Evolutionary conservation across 2,797 vertebrate species (phyloP).

Genomic region (Myoxocephalus aenaeus): DNA sequence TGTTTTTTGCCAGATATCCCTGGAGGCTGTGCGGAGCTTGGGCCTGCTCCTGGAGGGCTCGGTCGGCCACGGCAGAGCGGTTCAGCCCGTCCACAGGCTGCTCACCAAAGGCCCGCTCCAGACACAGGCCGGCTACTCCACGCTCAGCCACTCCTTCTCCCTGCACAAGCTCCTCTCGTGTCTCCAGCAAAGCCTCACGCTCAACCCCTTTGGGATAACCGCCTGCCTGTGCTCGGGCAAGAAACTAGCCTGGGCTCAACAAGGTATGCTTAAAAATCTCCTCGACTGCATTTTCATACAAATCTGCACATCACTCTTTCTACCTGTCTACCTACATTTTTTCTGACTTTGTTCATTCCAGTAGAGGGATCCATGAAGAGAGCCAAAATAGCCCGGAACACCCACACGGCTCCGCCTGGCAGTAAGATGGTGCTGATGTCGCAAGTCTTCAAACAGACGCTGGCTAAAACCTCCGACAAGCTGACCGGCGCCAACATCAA

Average conservation of each 20-base stretch:
- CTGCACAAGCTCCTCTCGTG: constrained; percentile 88
- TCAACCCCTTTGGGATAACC: constrained; percentile 91
- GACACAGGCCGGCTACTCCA: constrained; percentile 85
- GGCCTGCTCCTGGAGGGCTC: constrained; percentile 93
- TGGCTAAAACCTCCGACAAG: constrained; percentile 95
- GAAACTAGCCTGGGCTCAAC: constrained; percentile 94
- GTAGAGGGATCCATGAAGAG: constrained; percentile 93
- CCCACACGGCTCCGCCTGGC: constrained; percentile 85
- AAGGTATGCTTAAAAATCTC: constrained; percentile 82
- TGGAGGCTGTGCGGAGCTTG: constrained; percentile 86
- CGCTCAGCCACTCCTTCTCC: constrained; percentile 84
- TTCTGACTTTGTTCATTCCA: constrained; percentile 66
- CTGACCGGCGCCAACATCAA: constrained; percentile 91
- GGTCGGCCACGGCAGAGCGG: constrained; percentile 59
- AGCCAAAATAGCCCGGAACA: constrained; percentile 91
- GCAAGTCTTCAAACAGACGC: constrained; percentile 93
- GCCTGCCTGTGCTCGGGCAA: constrained; percentile 91
- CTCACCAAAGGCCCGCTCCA: constrained; percentile 87
- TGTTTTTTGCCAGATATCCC: constrained; percentile 79
- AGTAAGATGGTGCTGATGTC: constrained; percentile 94
- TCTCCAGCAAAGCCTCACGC: constrained; percentile 84
- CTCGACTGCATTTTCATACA: neutral
- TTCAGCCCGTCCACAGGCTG: constrained; percentile 88
- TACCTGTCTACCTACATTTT: neutral
- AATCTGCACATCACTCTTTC: neutral